Conservation (phyloP, 2,113 vertebrate species). For the Chionomys nivalis region DNA sequence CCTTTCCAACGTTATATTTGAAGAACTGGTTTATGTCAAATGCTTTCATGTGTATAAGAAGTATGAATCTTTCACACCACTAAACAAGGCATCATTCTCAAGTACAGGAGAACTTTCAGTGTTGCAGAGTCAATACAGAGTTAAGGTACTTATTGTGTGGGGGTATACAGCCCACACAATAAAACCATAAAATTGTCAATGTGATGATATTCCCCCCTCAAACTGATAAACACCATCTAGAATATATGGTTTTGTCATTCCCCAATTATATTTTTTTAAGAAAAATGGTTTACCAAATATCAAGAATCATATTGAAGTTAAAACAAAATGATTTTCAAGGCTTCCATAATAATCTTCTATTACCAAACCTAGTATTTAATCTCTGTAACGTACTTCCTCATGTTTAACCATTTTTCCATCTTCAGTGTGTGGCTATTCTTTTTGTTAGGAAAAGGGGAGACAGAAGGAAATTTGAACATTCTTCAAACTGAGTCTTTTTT, state of each 20-base stretch:
- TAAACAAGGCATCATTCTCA: not conserved
- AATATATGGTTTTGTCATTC: not conserved
- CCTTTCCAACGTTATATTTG: not conserved
- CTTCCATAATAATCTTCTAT: not conserved
- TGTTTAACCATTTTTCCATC: not conserved
- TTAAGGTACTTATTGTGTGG: not conserved
- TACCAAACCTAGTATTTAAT: constrained; percentile 18
- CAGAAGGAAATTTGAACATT: constrained; percentile 30
- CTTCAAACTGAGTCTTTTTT: constrained; percentile 37
- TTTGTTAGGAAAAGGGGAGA: constrained; percentile 27
- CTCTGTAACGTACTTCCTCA: not conserved
- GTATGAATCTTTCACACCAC: constrained; percentile 10
- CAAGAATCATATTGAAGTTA: constrained; percentile 3
- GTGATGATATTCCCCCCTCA: not conserved
- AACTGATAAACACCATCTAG: not conserved
- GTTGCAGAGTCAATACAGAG: not conserved
- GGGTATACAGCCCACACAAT: not conserved
- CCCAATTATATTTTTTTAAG: constrained; percentile 13
- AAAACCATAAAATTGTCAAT: not conserved
- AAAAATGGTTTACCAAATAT: not conserved
- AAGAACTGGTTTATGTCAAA: constrained; percentile 32
- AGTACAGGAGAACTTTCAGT: not conserved
- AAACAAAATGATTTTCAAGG: not conserved
- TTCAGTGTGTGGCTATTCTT: constrained; percentile 10
- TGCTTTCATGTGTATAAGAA: constrained; percentile 38